Base-by-base conservation (phyloP, 35 echinoderm and acorn worm species). In the Diadema setosum region DNA sequence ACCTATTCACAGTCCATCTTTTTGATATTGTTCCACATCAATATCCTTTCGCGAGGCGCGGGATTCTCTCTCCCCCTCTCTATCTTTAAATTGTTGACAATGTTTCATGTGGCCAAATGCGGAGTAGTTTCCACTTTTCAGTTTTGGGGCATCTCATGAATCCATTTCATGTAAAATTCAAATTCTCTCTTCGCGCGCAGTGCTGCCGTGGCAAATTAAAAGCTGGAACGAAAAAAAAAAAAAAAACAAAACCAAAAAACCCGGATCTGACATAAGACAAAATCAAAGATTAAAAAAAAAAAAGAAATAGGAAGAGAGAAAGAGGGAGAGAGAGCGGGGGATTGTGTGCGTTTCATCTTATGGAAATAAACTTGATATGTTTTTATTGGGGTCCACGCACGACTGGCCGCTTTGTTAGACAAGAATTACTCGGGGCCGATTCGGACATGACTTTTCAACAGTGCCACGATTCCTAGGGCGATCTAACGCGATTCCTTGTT, bases 381-480 rank as follows among this genome's bases (percentile, higher is more conserved):
- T 67, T 67, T 67, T 67, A 67, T 67, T 67, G 63, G 63, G 63
- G 63, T 67, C 63, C 37, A 67, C 63, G 63, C 63, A 67, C 63
- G 63, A 67, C 30, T 67, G 63, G 8, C 63, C 37, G 63, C 63
- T 67, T 67, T 67, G 63, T 67, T 67, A 26, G 30, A 26, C n/a
- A 33, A 33, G 63, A 34, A 67, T 67, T 67, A 67, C 63, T 67
- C 63, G 27, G 63, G 63, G 63, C 27, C 63, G 37, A 67, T 67
- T 67, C 37, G 63, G 12, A 34, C 30, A 34, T 33, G 30, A 33
- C 30, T 26, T 67, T 67, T 67, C 30, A 26, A 15, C 26, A 32
- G 37, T 67, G 63, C 63, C 26, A 5, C 63, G 21, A 67, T 67
- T 33, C 63, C 63, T n/a, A 7, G 11, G 63, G 63, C 63, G 37